A percentile compares a stretch with the other conserved stretches of the same genome.
These are phyloP conservation scores for Anguilla japonica DNA, from an alignment of 2,113 vertebrate species.

Conservation along the genomic window DNA sequence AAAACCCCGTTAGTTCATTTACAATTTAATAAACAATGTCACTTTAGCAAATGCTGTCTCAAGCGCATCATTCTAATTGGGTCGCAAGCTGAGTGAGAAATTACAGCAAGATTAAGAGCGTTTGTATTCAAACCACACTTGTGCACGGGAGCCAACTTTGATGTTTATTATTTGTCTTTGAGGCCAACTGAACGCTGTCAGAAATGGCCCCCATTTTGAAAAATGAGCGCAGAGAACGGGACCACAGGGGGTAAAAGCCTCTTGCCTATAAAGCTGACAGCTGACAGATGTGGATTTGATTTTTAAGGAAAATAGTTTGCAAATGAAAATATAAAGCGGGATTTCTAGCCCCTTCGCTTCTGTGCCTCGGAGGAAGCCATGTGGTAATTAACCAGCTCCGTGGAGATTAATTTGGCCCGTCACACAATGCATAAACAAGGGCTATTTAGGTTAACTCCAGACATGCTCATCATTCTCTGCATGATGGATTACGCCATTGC, in stretches of 20 bases:
- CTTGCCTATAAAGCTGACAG: neutral
- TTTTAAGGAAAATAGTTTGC: neutral
- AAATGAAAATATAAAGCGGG: neutral
- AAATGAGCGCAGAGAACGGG: neutral
- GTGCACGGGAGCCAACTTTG: neutral
- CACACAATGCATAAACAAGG: neutral
- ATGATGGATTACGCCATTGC: neutral
- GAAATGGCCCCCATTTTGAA: neutral
- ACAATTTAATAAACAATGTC: neutral
- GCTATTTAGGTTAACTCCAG: neutral
- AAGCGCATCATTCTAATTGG: neutral
- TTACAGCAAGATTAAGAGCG: neutral
- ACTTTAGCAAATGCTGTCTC: neutral
- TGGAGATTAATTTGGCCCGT: neutral
- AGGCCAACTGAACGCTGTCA: neutral
- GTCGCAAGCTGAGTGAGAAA: neutral
- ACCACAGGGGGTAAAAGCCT: neutral
- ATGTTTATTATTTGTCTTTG: neutral
- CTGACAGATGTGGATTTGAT: constrained; percentile 9
- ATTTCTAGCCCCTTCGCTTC: neutral
- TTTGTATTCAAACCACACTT: constrained; percentile 1
- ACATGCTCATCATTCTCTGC: neutral
- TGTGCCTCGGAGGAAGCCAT: neutral
- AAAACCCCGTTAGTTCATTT: neutral
- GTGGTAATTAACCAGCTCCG: neutral